phyloP scores from a whole-genome alignment of 2,888 invertebrate genomes.

The Limnephilus rhombicus region DNA sequence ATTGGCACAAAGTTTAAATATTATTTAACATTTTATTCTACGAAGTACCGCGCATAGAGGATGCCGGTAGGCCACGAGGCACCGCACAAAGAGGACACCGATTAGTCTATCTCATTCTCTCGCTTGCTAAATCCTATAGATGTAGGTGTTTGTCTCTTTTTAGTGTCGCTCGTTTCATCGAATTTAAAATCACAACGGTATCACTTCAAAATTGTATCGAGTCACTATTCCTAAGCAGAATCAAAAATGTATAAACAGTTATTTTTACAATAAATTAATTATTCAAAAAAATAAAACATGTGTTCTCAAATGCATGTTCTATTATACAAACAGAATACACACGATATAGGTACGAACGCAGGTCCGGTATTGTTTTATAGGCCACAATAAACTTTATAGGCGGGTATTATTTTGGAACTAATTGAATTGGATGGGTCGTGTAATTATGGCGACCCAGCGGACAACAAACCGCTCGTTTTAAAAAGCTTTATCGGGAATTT shows the following conservation, averaged over 20 bases:
- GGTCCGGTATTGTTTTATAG: slow-evolving; percentile 34
- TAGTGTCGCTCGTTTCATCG: no score
- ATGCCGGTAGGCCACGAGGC: no score
- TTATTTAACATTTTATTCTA: no score
- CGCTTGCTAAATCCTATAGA: no score
- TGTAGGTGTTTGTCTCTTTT: no score
- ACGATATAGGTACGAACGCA: not conserved
- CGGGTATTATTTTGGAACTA: slow-evolving; percentile 51
- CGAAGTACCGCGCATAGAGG: no score
- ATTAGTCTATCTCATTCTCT: no score
- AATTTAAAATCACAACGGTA: no score
- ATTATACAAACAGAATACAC: not conserved
- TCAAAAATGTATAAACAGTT: no score
- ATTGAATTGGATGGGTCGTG: slow-evolving; percentile 55
- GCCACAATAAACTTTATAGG: slow-evolving; percentile 53
- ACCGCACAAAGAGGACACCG: no score
- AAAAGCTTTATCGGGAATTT: not conserved
- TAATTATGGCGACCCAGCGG: slow-evolving; percentile 38
- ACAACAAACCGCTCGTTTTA: slow-evolving; percentile 8
- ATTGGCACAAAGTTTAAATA: no score
- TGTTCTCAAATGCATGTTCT: not conserved
- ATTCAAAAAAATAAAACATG: not conserved
- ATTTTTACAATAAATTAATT: no score
- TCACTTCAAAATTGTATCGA: not conserved
- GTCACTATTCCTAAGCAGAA: not conserved